Evolutionary conservation across 1,140 invertebrate genomes (phyloP).

Genomic region (Meteorus sp.): DNA sequence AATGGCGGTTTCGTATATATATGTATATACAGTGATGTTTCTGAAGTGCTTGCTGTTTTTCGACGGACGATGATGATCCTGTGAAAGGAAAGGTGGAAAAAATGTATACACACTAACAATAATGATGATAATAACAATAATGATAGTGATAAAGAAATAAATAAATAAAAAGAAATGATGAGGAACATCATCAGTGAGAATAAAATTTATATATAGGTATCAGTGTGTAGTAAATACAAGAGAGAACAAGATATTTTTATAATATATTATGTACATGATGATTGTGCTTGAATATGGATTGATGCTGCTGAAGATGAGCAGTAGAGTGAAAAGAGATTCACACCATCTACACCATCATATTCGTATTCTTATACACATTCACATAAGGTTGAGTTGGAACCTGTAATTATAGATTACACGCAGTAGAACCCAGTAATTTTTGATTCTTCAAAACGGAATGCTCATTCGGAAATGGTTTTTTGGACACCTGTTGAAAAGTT

Average conservation of each 20-base stretch:
- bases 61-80: constrained; percentile 7
- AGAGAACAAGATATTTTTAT: too few relatives aligned
- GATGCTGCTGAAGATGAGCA: too few relatives aligned
- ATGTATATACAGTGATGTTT: background rate
- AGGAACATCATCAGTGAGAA: too few relatives aligned
- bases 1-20: constrained; percentile 21
- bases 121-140: background rate
- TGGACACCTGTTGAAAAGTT: constrained; percentile 37
- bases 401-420: constrained; percentile 38
- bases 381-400: constrained; percentile 15
- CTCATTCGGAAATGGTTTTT: background rate
- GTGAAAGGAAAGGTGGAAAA: background rate
- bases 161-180: too few relatives aligned
- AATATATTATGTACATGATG: too few relatives aligned
- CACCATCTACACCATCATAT: constrained; percentile 10
- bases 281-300: too few relatives aligned
- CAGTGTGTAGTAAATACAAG: too few relatives aligned
- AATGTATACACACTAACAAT: background rate
- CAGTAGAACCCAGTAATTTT: constrained; percentile 32
- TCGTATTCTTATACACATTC: too few relatives aligned
- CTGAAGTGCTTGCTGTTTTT: constrained; percentile 6
- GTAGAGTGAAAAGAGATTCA: background rate
- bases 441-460: constrained; percentile 19
- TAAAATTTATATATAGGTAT: too few relatives aligned
- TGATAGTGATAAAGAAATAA: background rate